Base-by-base conservation (phyloP, 2,797 vertebrate genomes). In the Chromobotia macracanthus region DNA sequence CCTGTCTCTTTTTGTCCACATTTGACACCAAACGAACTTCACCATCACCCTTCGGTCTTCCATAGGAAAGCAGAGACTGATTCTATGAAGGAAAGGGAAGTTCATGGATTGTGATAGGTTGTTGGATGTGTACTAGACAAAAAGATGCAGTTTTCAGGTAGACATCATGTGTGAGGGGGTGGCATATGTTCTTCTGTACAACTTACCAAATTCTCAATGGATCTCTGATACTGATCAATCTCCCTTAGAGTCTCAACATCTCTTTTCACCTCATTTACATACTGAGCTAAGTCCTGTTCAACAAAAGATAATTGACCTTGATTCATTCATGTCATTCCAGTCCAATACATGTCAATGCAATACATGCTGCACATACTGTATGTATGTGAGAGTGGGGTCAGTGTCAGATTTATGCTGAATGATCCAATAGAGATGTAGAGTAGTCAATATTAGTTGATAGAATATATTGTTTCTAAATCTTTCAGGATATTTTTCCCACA, bases 191-290 rank as follows among this genome's bases (percentile, higher is more conserved):
- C 25, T 25, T 5, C 11, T 50, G 12, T 15, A 63, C 0, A 28
- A 64, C 95, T 13, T 91, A 99, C 97, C 95, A 99, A 84, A 86
- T 99, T 99, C 90, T 99, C 96, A 79, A 99, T 99, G 81, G 96
- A 98, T 80, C 93, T 94, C 91, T 98, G 96, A 90, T 98, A 98
- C 86, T 99, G 97, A 85, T 92, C 94, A 74, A 98, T 97, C 89
- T 98, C 96, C 79, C 95, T 93, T 75, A 98, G 86, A 0, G 97
- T 98, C 93, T 99, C 97, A 5, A 97, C 97, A 90, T 99, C 97
- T 88, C 97, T 94, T 90, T 99, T 98, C 72, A 99, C 97, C 91
- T 98, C 97, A 63, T 99, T 98, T 79, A 99, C 96, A 73, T 98
- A 98, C 74, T 98, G 97, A 86, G 96, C 97, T 92, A 99, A 93